Evolutionary conservation across 2,888 invertebrate genomes (phyloP).

Genomic region (Dendrolimus houi): DNA sequence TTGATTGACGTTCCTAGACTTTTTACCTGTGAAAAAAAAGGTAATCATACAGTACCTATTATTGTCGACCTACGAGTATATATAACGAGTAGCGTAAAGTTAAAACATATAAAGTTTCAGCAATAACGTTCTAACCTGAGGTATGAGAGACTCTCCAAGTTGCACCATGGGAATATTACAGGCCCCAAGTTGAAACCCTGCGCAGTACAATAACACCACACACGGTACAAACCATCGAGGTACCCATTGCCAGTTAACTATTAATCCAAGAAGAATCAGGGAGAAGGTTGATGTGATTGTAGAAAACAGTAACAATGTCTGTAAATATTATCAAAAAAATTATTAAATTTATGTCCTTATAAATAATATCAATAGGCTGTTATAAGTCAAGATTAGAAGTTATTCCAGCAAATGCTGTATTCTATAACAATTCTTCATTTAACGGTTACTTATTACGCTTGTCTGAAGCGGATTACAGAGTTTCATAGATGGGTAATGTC

Average conservation of each 20-base stretch:
- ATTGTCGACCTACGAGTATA: no score
- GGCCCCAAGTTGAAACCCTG: slow-evolving; percentile 35
- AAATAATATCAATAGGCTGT: no score
- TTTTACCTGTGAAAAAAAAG: slow-evolving; percentile 24
- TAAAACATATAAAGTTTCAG: neutral
- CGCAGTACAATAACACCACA: slow-evolving; percentile 30
- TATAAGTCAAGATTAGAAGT: no score
- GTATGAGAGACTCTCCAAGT: slow-evolving; percentile 23
- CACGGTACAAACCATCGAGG: slow-evolving; percentile 38
- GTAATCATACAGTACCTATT: no score
- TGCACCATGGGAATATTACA: slow-evolving; percentile 33
- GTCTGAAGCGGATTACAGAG: no score
- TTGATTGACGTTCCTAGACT: slow-evolving; percentile 21
- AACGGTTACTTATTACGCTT: no score
- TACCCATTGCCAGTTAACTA: slow-evolving; percentile 30
- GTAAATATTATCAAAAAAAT: neutral
- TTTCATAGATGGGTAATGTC: no score
- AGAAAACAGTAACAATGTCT: slow-evolving; percentile 31
- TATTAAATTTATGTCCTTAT: no score
- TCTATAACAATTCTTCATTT: no score
- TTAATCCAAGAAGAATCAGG: slow-evolving; percentile 22
- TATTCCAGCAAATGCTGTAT: no score
- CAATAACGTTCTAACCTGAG: slow-evolving; percentile 22
- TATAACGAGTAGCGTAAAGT: no score
- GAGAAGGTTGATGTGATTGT: slow-evolving; percentile 17